Conservation (phyloP, 2,113 vertebrate species). For the Ammodytes dubius region DNA sequence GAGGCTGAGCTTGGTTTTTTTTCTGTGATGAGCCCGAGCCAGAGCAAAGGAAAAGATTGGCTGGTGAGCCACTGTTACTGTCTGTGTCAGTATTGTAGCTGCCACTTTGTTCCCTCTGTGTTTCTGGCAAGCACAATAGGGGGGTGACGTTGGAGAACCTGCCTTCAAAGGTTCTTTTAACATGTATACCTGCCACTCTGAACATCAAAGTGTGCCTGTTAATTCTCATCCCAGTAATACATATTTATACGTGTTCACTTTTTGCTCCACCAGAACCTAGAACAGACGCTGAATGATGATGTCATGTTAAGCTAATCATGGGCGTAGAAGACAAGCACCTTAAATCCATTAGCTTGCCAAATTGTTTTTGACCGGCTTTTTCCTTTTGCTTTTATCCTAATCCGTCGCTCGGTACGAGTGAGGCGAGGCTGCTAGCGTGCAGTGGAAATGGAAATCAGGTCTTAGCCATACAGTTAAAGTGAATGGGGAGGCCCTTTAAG, state of each 20-base stretch:
- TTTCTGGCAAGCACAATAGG: slow-evolving; percentile 42
- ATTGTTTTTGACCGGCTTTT: slow-evolving; percentile 66
- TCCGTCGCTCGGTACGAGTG: slow-evolving; percentile 38
- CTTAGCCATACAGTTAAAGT: slow-evolving; percentile 48
- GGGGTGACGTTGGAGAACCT: slow-evolving; percentile 39
- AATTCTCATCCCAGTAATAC: slow-evolving; percentile 43
- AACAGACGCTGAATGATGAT: background rate
- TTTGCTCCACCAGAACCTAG: too few relatives aligned
- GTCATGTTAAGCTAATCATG: slow-evolving; percentile 52
- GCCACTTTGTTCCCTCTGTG: slow-evolving; percentile 38
- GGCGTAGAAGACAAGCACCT: slow-evolving; percentile 25
- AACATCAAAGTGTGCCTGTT: slow-evolving; percentile 64
- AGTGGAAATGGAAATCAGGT: slow-evolving; percentile 76
- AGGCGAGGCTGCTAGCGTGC: slow-evolving; percentile 56
- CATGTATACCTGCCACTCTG: slow-evolving; percentile 27
- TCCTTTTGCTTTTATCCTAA: slow-evolving; percentile 68
- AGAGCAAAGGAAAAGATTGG: slow-evolving; percentile 10
- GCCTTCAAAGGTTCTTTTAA: slow-evolving; percentile 61
- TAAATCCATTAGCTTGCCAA: slow-evolving; percentile 54
- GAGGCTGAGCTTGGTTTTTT: slow-evolving; percentile 29
- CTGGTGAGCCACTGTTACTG: slow-evolving; percentile 32
- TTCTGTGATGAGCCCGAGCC: slow-evolving; percentile 6
- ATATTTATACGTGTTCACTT: slow-evolving; percentile 12
- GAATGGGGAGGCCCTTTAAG: slow-evolving; percentile 63
- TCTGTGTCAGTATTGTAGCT: slow-evolving; percentile 26